Base-by-base conservation (phyloP, 1,140 invertebrate genomes). In the Battus philenor region DNA sequence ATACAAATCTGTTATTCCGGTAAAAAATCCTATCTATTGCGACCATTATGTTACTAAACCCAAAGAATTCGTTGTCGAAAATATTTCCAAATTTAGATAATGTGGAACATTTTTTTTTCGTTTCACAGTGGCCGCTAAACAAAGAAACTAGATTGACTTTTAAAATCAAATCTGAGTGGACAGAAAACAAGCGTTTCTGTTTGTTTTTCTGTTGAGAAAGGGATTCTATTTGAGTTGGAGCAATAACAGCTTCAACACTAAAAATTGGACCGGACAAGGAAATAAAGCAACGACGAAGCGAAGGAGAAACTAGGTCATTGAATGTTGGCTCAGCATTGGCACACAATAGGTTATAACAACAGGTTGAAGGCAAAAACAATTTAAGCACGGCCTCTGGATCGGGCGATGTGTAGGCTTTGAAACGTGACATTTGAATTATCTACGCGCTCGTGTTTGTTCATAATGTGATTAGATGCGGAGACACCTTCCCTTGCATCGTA, bases 281-380 rank as follows among this genome's bases (percentile, higher is more conserved):
- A 59, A 52, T 32, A 55, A 29, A 55, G 57, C 49, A 50, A 53
- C 56, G 49, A 48, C 30, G 44, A 55, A 50, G 52, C 50, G 44
- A 59, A 67, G 47, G 49, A 56, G 47, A 72, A 70, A 66, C 59
- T 76, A 43, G 64, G 68, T 67, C 63, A 71, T 61, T 70, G 55
- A 75, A 67, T 68, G 59, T 68, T 72, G 45, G 50, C 54, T 67
- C 55, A 67, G 59, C 60, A 67, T 72, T 69, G 58, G 65, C 55
- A 68, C 59, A 79, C 71, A 77, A 72, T 67, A 59, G 69, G 54
- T 65, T 67, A 65, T 66, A 66, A 68, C 61, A 72, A 72, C 58
- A 63, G 32, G 30, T 54, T 53, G 68, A 73, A 78, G 77, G 75
- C 55, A 67, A 76, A 67, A 77, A 66, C 63, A 64, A 75, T 77